Conservation (phyloP, 2,113 vertebrate genomes). For the Gasterosteus aculeatus region DNA sequence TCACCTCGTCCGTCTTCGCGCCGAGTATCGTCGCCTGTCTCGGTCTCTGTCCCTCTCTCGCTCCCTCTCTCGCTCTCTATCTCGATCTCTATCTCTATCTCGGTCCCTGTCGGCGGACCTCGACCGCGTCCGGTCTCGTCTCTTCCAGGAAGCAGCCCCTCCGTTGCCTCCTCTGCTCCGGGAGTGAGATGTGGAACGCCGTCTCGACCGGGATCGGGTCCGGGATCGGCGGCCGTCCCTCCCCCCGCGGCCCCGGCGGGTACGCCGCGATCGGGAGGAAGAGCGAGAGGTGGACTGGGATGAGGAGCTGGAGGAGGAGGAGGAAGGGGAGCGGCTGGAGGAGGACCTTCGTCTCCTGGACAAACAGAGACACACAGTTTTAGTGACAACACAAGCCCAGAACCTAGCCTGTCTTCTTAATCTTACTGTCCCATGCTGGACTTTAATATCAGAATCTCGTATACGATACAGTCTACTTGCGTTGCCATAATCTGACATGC, state of each 20-base stretch:
- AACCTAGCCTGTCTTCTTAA: conserved; percentile 47
- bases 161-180: conserved; percentile 77
- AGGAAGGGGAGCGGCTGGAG: conserved; percentile 79
- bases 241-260: conserved; percentile 78
- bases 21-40: conserved; percentile 79
- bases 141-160: conserved; percentile 77
- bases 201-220: conserved; percentile 83
- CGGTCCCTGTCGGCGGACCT: conserved; percentile 79
- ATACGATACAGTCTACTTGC: not conserved
- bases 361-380: conserved; percentile 59
- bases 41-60: not conserved
- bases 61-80: conserved; percentile 62
- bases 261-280: conserved; percentile 86
- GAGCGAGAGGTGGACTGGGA: conserved; percentile 85
- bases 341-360: conserved; percentile 82
- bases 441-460: not conserved
- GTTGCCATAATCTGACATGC: conserved; percentile 25
- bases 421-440: not conserved
- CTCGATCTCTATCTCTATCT: conserved; percentile 70
- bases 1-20: conserved; percentile 78
- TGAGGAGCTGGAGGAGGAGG: conserved; percentile 81
- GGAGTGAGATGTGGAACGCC: conserved; percentile 83
- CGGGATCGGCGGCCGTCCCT: conserved; percentile 78
- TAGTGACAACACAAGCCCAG: conserved; percentile 32
- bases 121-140: conserved; percentile 83